phyloP scores from a whole-genome alignment of 2,888 invertebrate species.

The Xestia xanthographa region DNA sequence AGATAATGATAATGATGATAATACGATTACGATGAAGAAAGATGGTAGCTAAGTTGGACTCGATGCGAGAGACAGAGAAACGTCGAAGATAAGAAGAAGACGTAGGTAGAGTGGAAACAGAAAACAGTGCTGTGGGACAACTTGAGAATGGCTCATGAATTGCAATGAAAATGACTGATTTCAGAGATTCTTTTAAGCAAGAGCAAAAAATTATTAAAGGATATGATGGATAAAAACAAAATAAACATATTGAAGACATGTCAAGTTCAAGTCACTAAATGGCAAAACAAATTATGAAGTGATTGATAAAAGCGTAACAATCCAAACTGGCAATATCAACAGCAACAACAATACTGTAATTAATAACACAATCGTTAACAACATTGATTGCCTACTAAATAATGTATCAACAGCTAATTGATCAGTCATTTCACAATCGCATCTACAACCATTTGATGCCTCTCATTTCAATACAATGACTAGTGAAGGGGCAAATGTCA shows the following conservation, averaged over 20 bases:
- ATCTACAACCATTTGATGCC: constrained; percentile 18
- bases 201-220: neutral
- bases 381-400: constrained; percentile 14
- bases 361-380: constrained; percentile 15
- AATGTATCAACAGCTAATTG: constrained; percentile 24
- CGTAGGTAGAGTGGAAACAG: neutral
- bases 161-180: neutral
- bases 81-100: neutral
- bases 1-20: neutral
- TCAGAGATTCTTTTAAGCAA: neutral
- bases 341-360: constrained; percentile 13
- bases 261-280: neutral
- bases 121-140: neutral
- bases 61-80: neutral
- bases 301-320: neutral
- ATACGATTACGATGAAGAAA: neutral
- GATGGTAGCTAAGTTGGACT: neutral
- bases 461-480: constrained; percentile 43
- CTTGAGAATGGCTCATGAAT: neutral
- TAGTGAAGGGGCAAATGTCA: constrained; percentile 63
- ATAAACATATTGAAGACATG: neutral
- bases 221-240: neutral
- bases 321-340: neutral
- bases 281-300: neutral
- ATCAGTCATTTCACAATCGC: constrained; percentile 7